These are phyloP conservation scores for Opisthocomus hoazin DNA, from an alignment of 2,113 vertebrate species.

Conservation along the genomic window DNA sequence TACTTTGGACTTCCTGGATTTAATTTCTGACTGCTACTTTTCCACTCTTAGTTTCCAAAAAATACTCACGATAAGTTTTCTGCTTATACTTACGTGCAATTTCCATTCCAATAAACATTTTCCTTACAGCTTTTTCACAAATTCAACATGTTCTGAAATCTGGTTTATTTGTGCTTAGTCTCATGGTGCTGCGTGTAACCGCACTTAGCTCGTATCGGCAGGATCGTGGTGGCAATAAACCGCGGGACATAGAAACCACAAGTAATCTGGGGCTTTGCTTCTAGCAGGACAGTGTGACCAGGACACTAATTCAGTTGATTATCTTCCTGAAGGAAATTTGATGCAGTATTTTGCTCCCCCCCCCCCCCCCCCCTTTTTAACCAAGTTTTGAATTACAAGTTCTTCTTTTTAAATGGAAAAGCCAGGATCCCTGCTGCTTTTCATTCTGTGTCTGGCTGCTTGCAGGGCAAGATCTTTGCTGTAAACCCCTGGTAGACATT, in stretches of 20 bases:
- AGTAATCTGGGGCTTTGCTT: background rate
- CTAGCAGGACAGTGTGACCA: background rate
- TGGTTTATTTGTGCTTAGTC: background rate
- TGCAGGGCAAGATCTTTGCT: background rate
- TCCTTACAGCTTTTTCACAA: background rate
- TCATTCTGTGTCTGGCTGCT: background rate
- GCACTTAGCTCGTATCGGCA: background rate
- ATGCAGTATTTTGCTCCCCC: background rate
- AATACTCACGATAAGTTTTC: background rate
- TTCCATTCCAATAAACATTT: conserved; percentile 38
- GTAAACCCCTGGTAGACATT: background rate
- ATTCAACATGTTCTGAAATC: background rate
- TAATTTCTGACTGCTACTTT: conserved; percentile 39
- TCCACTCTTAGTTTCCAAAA: conserved; percentile 34
- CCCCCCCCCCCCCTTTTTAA: background rate
- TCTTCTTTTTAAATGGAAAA: background rate
- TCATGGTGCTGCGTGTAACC: accelerated
- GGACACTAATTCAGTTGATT: background rate
- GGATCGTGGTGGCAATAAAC: background rate
- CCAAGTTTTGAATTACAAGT: background rate
- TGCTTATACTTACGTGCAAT: conserved; percentile 1
- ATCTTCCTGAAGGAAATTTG: background rate
- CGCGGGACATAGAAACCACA: background rate
- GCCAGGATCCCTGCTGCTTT: background rate
- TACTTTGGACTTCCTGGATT: background rate